Conservation (phyloP, 1,140 invertebrate genomes). For the Bathynomus jamesi region DNA sequence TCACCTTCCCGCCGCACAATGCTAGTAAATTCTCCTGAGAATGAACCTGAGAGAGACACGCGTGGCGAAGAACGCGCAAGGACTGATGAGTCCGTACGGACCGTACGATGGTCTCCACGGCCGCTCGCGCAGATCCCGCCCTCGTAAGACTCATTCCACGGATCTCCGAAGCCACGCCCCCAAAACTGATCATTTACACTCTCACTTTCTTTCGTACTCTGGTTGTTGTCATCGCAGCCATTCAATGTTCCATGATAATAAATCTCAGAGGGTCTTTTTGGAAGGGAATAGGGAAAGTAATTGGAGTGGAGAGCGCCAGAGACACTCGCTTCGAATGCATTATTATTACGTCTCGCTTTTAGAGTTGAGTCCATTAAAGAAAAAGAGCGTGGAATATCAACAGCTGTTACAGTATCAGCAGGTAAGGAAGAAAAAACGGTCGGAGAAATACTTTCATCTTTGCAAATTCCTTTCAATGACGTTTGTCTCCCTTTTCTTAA, state of each 20-base stretch:
- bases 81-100: too few species aligned
- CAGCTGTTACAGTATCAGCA: not conserved
- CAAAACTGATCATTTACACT: not conserved
- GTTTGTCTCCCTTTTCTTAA: not conserved
- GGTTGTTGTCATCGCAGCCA: not conserved
- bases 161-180: not conserved
- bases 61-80: too few species aligned
- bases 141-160: not conserved
- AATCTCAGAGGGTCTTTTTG: too few species aligned
- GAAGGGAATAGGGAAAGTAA: too few species aligned
- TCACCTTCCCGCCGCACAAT: too few species aligned
- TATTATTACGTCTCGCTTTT: not conserved
- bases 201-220: not conserved
- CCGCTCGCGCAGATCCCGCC: not conserved
- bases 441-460: not conserved
- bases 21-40: too few species aligned
- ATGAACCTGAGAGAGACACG: too few species aligned
- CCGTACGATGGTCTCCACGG: not conserved
- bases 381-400: not conserved
- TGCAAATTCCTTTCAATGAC: not conserved
- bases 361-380: too few species aligned
- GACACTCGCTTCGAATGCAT: not conserved
- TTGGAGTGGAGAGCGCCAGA: too few species aligned
- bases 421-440: not conserved
- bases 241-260: not conserved